Conservation (phyloP, 2,888 invertebrate genomes). For the Apomyelois bistriatella region DNA sequence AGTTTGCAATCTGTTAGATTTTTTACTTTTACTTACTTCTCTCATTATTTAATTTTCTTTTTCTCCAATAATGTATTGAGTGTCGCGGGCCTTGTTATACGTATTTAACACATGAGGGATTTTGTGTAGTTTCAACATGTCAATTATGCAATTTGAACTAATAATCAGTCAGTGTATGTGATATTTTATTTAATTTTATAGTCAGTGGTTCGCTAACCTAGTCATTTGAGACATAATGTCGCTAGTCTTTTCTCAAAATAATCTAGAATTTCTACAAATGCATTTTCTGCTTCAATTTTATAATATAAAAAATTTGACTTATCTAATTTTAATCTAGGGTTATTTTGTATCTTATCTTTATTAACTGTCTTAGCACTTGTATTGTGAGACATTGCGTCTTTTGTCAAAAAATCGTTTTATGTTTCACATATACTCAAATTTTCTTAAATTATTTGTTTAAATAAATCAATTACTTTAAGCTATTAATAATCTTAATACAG, state of each 20-base stretch:
- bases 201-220: conserved; percentile 46
- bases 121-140: conserved; percentile 1
- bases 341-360: conserved; percentile 8
- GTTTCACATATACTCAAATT: conserved; percentile 44
- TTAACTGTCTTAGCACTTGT: conserved; percentile 30
- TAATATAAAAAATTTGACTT: conserved; percentile 25
- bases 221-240: conserved; percentile 45
- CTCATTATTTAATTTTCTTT: conserved; percentile 37
- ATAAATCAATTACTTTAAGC: conserved; percentile 15
- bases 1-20: conserved; percentile 34
- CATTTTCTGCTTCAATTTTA: conserved; percentile 53
- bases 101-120: conserved; percentile 37
- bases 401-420: conserved; percentile 48
- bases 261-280: conserved; percentile 37
- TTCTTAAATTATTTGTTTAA: conserved; percentile 22
- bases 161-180: conserved; percentile 32
- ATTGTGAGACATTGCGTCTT: conserved; percentile 56
- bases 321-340: conserved; percentile 23
- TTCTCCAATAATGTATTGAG: conserved; percentile 31
- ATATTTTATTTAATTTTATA: conserved; percentile 35
- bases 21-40: conserved; percentile 25
- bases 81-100: conserved; percentile 40
- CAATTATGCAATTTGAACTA: not conserved
- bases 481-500: conserved; percentile 13
- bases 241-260: conserved; percentile 42